Percentiles rank a stretch among this genome's conserved stretches.
phyloP scores from a whole-genome alignment of 2,113 vertebrate species.

The Nettapus auritus region DNA sequence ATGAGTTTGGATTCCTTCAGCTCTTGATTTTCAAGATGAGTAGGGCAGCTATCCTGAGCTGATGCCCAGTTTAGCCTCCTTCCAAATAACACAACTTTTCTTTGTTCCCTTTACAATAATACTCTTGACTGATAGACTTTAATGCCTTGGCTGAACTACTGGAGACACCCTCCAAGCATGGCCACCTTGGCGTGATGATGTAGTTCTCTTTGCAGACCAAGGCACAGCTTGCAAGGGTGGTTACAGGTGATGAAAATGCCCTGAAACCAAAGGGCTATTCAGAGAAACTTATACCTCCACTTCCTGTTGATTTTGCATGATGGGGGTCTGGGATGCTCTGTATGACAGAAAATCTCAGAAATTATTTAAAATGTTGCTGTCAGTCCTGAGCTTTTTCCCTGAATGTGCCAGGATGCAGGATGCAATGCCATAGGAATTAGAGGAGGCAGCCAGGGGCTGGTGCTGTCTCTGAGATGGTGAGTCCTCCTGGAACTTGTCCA shows the following conservation, averaged over 20 bases:
- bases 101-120: not conserved
- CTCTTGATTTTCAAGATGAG: not conserved
- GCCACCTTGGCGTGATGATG: not conserved
- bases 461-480: not conserved
- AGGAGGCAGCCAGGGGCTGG: not conserved
- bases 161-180: not conserved
- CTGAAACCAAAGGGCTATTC: not conserved
- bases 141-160: not conserved
- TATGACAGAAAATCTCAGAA: not conserved
- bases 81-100: not conserved
- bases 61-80: not conserved
- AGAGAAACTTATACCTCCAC: not conserved
- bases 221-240: not conserved
- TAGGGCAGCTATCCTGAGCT: not conserved
- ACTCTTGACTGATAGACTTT: not conserved
- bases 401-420: not conserved
- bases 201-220: not conserved
- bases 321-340: not conserved
- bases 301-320: accelerated
- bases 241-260: not conserved
- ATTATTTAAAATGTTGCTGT: not conserved
- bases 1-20: not conserved
- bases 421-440: not conserved
- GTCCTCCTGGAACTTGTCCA: not conserved
- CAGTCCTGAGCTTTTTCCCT: not conserved